Base-by-base conservation (phyloP, 2,888 invertebrate species). In the Drosophila lutescens region DNA sequence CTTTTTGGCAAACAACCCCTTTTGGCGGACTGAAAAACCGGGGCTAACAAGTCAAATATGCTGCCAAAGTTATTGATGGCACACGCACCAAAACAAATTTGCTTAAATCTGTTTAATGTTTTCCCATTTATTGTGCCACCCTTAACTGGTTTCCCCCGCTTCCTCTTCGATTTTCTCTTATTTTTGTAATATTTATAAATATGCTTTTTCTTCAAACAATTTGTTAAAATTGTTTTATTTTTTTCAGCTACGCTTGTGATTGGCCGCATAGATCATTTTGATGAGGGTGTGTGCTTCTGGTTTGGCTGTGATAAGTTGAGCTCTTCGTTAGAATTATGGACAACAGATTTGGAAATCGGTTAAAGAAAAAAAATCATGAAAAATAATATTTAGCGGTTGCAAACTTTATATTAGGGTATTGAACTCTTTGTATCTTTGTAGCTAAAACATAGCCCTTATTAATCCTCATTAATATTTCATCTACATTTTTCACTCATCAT, bases 41-140 rank as follows among this genome's bases (percentile, higher is more conserved):
- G 20, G 47, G 58, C 49, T 44, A 53, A 47, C 26, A 83, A 82
- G 80, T 86, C 86, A 88, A 84, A 84, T 85, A 88, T 80, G 86
- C 83, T 82, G 83, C 68, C 75, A 77, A 78, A 76, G 89, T 84
- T 88, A 86, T 86, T 88, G 85, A 86, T 86, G 89, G 75, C 76
- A 41, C 82, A 84, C 85, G 87, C 85, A 79, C 70, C 76, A 86
- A 86, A 85, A 86, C 87, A 88, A 86, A 88, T 86, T 88, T 84
- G 85, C 79, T 81, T 86, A 86, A 88, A 86, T 86, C 85, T 86
- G 77, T 86, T 86, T 88, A 86, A 88, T 88, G 89, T 86, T 86
- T 84, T 78, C 70, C 61, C 79, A 86, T 88, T 88, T 88, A 79
- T 84, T 80, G 56, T 53, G 17, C 55, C 67, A 58, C 74, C 74